Evolutionary conservation across 2,113 vertebrate species (phyloP), one percentile per base, ranked within the genome.

Genomic region (Glaucomys volans): DNA sequence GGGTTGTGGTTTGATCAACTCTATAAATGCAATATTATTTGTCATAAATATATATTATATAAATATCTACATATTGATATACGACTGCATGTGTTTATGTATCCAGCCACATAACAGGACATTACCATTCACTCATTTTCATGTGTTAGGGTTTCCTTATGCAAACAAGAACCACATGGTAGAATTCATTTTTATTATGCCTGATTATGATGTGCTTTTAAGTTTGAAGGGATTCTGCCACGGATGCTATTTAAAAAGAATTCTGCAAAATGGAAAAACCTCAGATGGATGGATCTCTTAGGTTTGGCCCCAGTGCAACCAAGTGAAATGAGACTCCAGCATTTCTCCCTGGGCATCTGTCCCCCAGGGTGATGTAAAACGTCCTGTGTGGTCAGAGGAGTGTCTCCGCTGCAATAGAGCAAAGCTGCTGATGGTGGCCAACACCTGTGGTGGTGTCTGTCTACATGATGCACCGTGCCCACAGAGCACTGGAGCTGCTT

Each of bases 311-410:
- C 5, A 17, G 3, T 54, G 54, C 22, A 93, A 95, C n/a, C 24
- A 85, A 85, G 13, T 81, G 54, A 88, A 84, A 82, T 72, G 1
- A 83, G 50, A 42, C 50, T 75, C 74, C 93, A 89, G 76, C 77
- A 66, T 35, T 93, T 69, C 24, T 69, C 47, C 75, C 42, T 57
- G 42, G 26, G 17, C 9, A 9, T 47, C 44, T 47, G 7, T 47
- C 44, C 44, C 44, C 44, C 9, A 9, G 5, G 44, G 44, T n/a
- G n/a, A n/a, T n/a, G n/a, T n/a, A n/a, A n/a, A n/a, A n/a, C n/a
- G 18, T 44, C 66, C 35, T 37, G 52, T 64, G 26, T 75, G 32
- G 75, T 83, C 59, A 66, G n/a, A 26, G 6, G 30, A 59, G 17
- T 54, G 83, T 40, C 11, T 75, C 71, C 47, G 28, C 8, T 52